A percentile compares a stretch with the other conserved stretches of the same genome.
These are phyloP conservation scores for Heteractis magnifica DNA, from an alignment of 92 coral and sea anemone genomes.

Conservation along the genomic window DNA sequence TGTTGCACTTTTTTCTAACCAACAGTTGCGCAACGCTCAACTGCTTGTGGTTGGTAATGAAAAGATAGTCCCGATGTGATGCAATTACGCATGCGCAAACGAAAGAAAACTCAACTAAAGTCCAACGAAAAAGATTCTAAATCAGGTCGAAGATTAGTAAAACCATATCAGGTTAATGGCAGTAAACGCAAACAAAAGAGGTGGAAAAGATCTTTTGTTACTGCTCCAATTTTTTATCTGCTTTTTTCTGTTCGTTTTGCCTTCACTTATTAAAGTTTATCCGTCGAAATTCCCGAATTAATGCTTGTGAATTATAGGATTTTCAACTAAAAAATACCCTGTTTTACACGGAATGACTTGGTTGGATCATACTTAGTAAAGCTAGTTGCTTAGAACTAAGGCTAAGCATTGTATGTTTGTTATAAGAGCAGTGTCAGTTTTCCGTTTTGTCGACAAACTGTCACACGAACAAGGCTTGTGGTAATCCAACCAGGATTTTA, in stretches of 20 bases:
- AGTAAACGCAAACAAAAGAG: no score
- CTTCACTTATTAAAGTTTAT: neutral
- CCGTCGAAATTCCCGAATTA: neutral
- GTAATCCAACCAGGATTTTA: constrained; percentile 16
- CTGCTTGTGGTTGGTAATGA: neutral
- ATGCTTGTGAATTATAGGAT: neutral
- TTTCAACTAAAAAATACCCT: neutral
- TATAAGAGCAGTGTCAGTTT: constrained; percentile 7
- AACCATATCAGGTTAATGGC: no score
- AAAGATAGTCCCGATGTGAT: neutral
- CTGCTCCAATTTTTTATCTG: no score
- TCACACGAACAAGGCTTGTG: neutral
- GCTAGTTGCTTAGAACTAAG: neutral
- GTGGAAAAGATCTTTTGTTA: no score
- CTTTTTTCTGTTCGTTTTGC: neutral
- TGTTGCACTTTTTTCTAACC: no score
- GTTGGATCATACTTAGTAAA: neutral
- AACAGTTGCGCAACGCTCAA: neutral
- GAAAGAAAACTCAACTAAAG: neutral
- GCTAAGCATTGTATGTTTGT: constrained; percentile 1
- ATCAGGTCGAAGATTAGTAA: no score
- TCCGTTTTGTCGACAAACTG: constrained; percentile 15
- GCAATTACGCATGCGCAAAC: neutral
- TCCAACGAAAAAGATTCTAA: neutral
- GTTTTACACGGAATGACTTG: neutral